Conservation (phyloP, 2,888 invertebrate species). For the Thymelicus lineola region DNA sequence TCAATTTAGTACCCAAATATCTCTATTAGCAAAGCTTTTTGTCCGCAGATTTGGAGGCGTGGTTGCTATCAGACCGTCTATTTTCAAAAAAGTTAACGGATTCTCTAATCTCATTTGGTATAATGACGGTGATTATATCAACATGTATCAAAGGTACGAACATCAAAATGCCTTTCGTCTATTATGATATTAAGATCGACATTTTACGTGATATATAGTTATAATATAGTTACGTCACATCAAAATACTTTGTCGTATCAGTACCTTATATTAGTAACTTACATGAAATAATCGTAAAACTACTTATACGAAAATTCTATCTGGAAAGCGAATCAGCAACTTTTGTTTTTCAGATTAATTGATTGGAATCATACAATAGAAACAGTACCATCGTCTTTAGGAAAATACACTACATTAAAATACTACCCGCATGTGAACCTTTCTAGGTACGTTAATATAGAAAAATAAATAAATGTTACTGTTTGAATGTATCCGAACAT, state of each 20-base stretch:
- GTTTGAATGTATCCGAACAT: too few relatives aligned
- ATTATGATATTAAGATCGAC: too few relatives aligned
- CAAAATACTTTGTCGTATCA: too few relatives aligned
- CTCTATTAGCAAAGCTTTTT: not conserved
- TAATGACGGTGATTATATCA: constrained; percentile 97
- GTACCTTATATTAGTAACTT: too few relatives aligned
- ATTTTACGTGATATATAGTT: too few relatives aligned
- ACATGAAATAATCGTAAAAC: too few relatives aligned
- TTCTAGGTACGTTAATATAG: not conserved
- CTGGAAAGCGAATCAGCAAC: too few relatives aligned
- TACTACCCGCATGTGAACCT: not conserved
- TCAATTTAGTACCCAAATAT: too few relatives aligned
- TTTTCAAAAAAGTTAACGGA: constrained; percentile 93
- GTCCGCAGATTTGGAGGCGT: constrained; percentile 89
- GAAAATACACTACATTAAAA: constrained; percentile 39
- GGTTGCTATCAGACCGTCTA: constrained; percentile 91
- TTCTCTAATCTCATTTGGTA: constrained; percentile 96
- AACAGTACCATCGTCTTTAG: constrained; percentile 33
- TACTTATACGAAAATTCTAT: too few relatives aligned
- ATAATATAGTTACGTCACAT: too few relatives aligned
- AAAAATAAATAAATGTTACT: too few relatives aligned
- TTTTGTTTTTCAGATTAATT: constrained; percentile 40
- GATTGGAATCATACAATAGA: constrained; percentile 43
- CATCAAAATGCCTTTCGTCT: not conserved
- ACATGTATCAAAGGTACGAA: constrained; percentile 90